phyloP scores from a whole-genome alignment of 2,888 invertebrate genomes.

The Caradrina kadenii region DNA sequence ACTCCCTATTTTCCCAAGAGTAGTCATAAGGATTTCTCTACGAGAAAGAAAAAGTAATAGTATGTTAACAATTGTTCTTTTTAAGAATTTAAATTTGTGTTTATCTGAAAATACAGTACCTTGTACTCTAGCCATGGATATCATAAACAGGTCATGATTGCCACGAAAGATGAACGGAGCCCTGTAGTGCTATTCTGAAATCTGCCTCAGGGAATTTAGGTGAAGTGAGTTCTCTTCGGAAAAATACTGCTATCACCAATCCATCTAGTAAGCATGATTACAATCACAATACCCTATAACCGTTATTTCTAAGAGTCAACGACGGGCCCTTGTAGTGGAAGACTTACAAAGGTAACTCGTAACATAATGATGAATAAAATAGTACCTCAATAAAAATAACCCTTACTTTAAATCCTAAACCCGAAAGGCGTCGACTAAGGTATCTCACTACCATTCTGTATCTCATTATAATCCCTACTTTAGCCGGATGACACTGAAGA shows the following conservation, averaged over 20 bases:
- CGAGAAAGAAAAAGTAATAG: too few relatives aligned
- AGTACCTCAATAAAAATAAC: constrained; percentile 42
- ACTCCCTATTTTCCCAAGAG: too few relatives aligned
- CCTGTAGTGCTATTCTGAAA: too few relatives aligned
- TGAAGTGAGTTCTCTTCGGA: neutral
- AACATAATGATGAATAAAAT: constrained; percentile 48
- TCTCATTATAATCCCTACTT: constrained; percentile 54
- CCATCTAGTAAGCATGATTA: constrained; percentile 13
- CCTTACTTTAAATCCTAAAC: constrained; percentile 29
- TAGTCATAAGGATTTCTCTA: too few relatives aligned
- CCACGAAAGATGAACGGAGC: too few relatives aligned
- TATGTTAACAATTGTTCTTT: too few relatives aligned
- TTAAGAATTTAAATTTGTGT: too few relatives aligned
- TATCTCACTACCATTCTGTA: constrained; percentile 26
- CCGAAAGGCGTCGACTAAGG: constrained; percentile 3
- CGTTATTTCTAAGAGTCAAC: constrained; percentile 22
- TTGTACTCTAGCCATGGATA: too few relatives aligned
- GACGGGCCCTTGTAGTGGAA: neutral
- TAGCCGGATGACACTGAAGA: constrained; percentile 51
- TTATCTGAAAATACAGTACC: too few relatives aligned
- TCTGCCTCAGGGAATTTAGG: too few relatives aligned
- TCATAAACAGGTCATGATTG: too few relatives aligned
- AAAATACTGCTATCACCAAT: constrained; percentile 10
- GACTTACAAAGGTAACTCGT: constrained; percentile 18
- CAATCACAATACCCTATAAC: constrained; percentile 18